Percentiles rank a stretch among this genome's conserved stretches.
These are phyloP conservation scores for Aselliscus stoliczkanus DNA, from an alignment of 2,797 vertebrate genomes.

Conservation along the genomic window DNA sequence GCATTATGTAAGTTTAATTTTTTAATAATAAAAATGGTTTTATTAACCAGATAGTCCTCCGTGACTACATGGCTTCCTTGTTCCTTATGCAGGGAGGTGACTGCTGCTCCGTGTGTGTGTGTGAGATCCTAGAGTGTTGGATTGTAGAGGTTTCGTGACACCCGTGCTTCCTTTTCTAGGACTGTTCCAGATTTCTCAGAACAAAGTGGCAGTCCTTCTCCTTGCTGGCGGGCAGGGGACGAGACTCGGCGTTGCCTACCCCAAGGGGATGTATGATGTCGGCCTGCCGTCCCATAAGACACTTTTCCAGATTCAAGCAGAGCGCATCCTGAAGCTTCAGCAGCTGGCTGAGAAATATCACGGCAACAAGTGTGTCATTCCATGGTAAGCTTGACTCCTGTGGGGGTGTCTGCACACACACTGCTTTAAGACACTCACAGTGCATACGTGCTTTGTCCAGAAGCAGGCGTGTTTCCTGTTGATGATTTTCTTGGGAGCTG, in stretches of 20 bases:
- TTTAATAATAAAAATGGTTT: not conserved
- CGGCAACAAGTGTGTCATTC: slow-evolving; percentile 87
- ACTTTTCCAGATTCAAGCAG: slow-evolving; percentile 97
- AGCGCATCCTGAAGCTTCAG: slow-evolving; percentile 92
- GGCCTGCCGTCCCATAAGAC: slow-evolving; percentile 95
- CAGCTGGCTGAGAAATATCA: slow-evolving; percentile 88
- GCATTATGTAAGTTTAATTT: not conserved
- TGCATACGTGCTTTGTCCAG: not conserved
- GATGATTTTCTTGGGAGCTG: not conserved
- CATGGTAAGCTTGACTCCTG: slow-evolving; percentile 87
- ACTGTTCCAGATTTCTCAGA: slow-evolving; percentile 82
- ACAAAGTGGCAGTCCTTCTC: slow-evolving; percentile 91
- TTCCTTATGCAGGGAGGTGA: not conserved
- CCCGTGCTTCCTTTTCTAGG: slow-evolving; percentile 61
- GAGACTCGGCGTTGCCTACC: slow-evolving; percentile 93
- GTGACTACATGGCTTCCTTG: not conserved
- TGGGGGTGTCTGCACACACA: not conserved
- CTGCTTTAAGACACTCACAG: not conserved
- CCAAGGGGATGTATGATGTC: slow-evolving; percentile 98
- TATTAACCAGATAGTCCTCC: not conserved
- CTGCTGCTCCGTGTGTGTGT: not conserved
- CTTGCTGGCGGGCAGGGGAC: slow-evolving; percentile 96
- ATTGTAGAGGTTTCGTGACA: not conserved
- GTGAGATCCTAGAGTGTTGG: not conserved
- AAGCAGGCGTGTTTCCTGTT: not conserved